These are phyloP conservation scores for Poecilia wingei DNA, from an alignment of 2,797 vertebrate genomes.

Conservation along the genomic window DNA sequence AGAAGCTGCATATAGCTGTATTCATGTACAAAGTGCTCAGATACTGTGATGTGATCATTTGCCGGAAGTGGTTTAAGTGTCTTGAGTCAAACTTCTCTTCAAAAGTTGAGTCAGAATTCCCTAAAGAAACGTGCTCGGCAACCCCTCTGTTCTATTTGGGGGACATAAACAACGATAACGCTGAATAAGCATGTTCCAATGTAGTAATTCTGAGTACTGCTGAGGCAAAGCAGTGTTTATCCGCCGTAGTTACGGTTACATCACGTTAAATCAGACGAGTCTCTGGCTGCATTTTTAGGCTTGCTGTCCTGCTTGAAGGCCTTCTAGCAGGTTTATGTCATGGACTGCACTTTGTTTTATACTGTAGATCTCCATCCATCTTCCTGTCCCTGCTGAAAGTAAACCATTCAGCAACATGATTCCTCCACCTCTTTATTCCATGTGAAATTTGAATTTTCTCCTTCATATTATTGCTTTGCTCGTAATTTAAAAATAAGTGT, in stretches of 20 bases:
- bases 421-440: not conserved
- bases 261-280: not conserved
- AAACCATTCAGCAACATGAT: not conserved
- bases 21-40: not conserved
- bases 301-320: not conserved
- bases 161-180: not conserved
- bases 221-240: not conserved
- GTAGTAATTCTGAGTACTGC: not conserved
- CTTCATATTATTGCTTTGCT: not conserved
- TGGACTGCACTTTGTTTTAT: not conserved
- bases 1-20: not conserved
- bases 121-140: not conserved
- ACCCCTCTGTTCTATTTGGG: not conserved
- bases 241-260: not conserved
- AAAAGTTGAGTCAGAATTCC: not conserved
- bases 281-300: not conserved
- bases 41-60: not conserved
- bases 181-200: not conserved
- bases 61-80: not conserved
- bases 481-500: not conserved
- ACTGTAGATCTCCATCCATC: not conserved
- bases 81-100: not conserved
- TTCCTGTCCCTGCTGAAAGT: not conserved
- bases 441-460: not conserved
- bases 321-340: not conserved